Percentiles rank a stretch among this genome's conserved stretches.
Evolutionary conservation across 1,140 invertebrate genomes (phyloP).

Genomic region (Drosophila pruinosa): DNA sequence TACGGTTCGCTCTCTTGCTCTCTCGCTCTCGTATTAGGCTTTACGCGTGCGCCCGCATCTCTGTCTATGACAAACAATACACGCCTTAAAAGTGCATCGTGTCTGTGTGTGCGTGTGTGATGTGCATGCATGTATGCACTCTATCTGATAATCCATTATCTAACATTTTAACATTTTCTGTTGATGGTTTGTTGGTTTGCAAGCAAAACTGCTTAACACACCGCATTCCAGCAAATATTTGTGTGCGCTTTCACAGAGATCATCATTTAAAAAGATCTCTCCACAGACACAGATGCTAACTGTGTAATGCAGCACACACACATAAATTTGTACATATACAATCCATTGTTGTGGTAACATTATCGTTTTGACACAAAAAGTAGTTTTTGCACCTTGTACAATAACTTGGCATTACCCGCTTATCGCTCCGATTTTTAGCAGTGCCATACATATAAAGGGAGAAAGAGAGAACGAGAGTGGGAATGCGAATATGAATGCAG

Average conservation of each 20-base stretch:
- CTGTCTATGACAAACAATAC: constrained; percentile 1
- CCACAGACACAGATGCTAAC: constrained; percentile 5
- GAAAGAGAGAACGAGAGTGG: neutral
- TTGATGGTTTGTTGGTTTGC: neutral
- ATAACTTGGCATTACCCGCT: constrained; percentile 42
- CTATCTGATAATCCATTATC: constrained; percentile 28
- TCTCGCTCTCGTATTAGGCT: constrained; percentile 12
- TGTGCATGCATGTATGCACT: neutral
- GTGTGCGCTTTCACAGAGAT: constrained; percentile 10
- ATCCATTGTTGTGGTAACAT: constrained; percentile 6
- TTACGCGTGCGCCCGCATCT: constrained; percentile 23
- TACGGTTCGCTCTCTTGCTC: neutral
- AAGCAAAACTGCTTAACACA: neutral
- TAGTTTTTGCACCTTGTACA: constrained; percentile 6
- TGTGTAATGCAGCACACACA: neutral
- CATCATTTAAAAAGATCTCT: neutral
- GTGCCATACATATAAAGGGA: neutral
- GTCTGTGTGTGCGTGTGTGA: neutral
- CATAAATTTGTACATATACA: neutral
- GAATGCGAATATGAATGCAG: no score
- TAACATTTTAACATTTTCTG: constrained; percentile 7
- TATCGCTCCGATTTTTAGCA: constrained; percentile 47
- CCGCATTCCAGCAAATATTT: constrained; percentile 19
- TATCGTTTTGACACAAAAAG: constrained; percentile 22
- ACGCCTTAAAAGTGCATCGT: constrained; percentile 28